Base-by-base conservation (phyloP, 2,113 vertebrate genomes). In the Athene cunicularia region DNA sequence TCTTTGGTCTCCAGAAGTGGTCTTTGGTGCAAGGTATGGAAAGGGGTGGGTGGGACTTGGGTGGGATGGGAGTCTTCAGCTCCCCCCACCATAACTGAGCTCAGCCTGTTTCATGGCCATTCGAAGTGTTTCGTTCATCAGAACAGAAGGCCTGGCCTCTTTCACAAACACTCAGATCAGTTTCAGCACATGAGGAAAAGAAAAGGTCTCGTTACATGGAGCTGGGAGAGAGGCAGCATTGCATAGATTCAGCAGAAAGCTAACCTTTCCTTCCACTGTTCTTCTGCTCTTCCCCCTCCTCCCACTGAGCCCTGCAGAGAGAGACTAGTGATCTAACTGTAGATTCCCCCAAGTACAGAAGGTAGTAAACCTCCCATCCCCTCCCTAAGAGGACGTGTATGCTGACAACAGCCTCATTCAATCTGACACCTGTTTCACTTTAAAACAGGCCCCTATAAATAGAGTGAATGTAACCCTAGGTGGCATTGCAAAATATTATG, bases 351-450 rank as follows among this genome's bases (percentile, higher is more conserved):
- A 85, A 77, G 62, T 84, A 68, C 62, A 73, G 45, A 73, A 83
- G 75, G 60, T 68, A 67, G 60, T 86, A 89, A 79, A 75, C 63
- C 71, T 82, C 64, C 79, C 33, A 73, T 83, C 28, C 81, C 75
- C 41, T 95, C 62, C 91, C 76, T 24, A 75, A 91, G 93, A 91
- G 77, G 68, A 49, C 39, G 33, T 80, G 62, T 71, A 80, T 95
- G 52, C 91, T 79, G 87, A 63, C 66, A 77, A 76, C 88, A 91
- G 66, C 77, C 77, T 93, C 74, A 91, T 91, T 86, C 73, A 96
- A 52, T 95, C 66, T 90, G 84, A 96, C 93, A 95, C 94, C 94
- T 96, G 87, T 93, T 95, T 96, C 88, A 73, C 90, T 96, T 90
- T 94, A 92, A 92, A 95, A 90, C 75, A 80, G 76, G 30, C 62